phyloP scores from a whole-genome alignment of 2,888 invertebrate species.

The Dasysyrphus albostriatus region DNA sequence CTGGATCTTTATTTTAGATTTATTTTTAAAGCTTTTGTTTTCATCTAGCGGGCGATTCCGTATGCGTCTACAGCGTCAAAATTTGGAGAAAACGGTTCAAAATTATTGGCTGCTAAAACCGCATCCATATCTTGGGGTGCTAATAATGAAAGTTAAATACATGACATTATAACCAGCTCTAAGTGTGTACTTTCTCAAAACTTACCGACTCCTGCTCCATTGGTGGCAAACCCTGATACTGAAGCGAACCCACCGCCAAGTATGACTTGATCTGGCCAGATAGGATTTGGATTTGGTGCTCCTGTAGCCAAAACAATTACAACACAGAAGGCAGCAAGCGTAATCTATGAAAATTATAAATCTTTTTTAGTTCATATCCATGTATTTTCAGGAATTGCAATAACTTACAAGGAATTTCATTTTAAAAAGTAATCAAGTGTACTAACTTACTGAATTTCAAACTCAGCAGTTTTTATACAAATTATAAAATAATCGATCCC shows the following conservation, averaged over 20 bases:
- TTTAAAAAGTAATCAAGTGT: constrained; percentile 20
- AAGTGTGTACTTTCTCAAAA: not conserved
- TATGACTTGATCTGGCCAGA: too few relatives aligned
- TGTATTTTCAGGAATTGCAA: not conserved
- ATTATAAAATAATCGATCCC: not conserved
- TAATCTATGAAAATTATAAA: constrained; percentile 6
- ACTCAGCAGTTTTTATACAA: constrained; percentile 38
- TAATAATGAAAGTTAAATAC: not conserved
- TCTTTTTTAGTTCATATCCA: not conserved
- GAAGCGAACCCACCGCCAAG: constrained; percentile 24
- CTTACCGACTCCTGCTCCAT: constrained; percentile 11
- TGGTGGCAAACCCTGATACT: not conserved
- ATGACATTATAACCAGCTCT: not conserved
- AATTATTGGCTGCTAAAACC: too few relatives aligned
- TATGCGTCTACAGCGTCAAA: too few relatives aligned
- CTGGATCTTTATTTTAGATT: not conserved
- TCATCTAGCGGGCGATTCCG: not conserved
- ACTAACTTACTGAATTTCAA: constrained; percentile 14
- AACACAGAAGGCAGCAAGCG: constrained; percentile 17
- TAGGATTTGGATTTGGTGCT: not conserved
- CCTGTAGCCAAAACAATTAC: not conserved
- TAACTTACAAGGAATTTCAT: constrained; percentile 58
- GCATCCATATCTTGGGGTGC: not conserved
- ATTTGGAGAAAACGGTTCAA: too few relatives aligned
- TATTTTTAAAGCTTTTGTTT: not conserved